Evolutionary conservation across 2,888 invertebrate genomes (phyloP).

Genomic region (Diaprepes abbreviatus): DNA sequence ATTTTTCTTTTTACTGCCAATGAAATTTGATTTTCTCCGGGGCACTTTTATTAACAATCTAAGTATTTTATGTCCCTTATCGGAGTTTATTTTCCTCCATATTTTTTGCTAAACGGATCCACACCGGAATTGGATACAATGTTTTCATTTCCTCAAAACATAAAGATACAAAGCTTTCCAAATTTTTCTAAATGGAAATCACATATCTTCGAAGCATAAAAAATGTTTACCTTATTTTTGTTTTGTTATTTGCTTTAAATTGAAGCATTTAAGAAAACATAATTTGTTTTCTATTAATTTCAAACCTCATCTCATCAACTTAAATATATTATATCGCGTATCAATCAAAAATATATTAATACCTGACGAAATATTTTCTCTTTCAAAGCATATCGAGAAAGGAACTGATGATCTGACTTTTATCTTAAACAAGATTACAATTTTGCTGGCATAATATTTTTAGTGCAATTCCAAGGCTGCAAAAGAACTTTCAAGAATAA

Average conservation of each 20-base stretch:
- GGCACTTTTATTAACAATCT: conserved; percentile 53
- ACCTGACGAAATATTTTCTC: too few species aligned
- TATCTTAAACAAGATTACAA: too few species aligned
- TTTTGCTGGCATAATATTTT: too few species aligned
- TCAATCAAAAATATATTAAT: too few species aligned
- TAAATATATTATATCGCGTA: too few species aligned
- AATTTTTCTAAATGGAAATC: conserved; percentile 38
- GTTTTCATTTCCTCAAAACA: conserved; percentile 44
- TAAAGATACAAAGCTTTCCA: conserved; percentile 42
- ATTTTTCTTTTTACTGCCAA: conserved; percentile 53
- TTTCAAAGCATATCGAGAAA: too few species aligned
- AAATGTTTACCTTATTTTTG: conserved; percentile 14
- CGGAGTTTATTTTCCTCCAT: conserved; percentile 43
- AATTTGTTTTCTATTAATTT: background rate
- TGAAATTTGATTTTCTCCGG: conserved; percentile 54
- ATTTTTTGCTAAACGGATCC: conserved; percentile 44
- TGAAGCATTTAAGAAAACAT: background rate
- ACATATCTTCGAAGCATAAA: conserved; percentile 22
- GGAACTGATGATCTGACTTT: too few species aligned
- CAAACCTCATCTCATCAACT: too few species aligned
- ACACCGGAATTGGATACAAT: conserved; percentile 41
- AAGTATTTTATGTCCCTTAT: conserved; percentile 50
- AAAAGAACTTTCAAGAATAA: conserved; percentile 18
- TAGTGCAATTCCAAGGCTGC: background rate
- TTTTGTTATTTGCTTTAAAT: conserved; percentile 13